Conservation (phyloP, 2,888 invertebrate species). For the Zygothrica quintamaculata region DNA sequence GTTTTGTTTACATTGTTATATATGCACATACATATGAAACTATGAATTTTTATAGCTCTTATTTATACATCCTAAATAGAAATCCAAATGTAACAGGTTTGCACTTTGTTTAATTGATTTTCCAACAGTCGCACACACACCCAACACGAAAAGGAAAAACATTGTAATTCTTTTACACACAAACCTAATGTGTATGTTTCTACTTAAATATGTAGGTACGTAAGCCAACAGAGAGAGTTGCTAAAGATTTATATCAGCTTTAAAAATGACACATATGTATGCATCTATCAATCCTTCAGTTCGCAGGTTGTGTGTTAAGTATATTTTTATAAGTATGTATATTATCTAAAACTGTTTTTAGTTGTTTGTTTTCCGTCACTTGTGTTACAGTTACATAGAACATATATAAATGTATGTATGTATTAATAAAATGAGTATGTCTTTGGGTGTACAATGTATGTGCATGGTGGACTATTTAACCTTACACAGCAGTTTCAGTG, state of each 20-base stretch:
- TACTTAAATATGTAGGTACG: no score
- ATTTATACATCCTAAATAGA: slow-evolving; percentile 1
- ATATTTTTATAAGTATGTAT: no score
- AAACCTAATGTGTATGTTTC: slow-evolving; percentile 6
- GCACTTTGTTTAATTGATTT: slow-evolving; percentile 1
- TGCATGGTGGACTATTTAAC: background rate
- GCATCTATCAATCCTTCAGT: no score
- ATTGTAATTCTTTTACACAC: no score
- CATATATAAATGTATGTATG: slow-evolving; percentile 15
- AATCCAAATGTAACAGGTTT: slow-evolving; percentile 4
- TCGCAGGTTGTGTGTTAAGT: no score
- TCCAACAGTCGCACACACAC: background rate
- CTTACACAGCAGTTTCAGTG: slow-evolving; percentile 96
- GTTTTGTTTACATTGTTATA: slow-evolving; percentile 5
- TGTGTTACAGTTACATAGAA: no score
- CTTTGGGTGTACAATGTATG: slow-evolving; percentile 5
- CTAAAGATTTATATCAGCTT: no score
- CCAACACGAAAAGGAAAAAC: no score
- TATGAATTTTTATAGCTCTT: slow-evolving; percentile 11
- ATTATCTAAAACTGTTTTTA: background rate
- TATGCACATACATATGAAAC: slow-evolving; percentile 21
- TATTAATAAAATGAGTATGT: slow-evolving; percentile 23
- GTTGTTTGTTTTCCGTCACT: background rate
- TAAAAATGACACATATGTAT: no score
- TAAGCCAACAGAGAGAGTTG: no score